These are phyloP conservation scores for Euproctis similis DNA, from an alignment of 2,888 invertebrate genomes.

Conservation along the genomic window DNA sequence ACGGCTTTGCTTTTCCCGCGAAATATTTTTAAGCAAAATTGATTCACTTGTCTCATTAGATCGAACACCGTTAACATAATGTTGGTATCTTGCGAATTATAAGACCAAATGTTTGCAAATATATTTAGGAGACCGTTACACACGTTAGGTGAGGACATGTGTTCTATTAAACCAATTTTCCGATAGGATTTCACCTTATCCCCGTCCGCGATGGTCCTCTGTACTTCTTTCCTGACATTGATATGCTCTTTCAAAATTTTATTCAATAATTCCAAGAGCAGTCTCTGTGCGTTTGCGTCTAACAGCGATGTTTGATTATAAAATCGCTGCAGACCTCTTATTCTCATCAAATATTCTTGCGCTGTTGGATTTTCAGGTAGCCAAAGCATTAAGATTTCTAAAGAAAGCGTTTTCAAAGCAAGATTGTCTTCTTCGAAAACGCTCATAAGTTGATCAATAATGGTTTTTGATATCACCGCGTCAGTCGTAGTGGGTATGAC, in stretches of 20 bases:
- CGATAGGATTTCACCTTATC: constrained; percentile 38
- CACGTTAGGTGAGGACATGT: constrained; percentile 34
- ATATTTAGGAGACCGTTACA: constrained; percentile 52
- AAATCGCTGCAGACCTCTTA: constrained; percentile 51
- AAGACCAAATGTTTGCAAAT: constrained; percentile 32
- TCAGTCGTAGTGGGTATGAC: constrained; percentile 35
- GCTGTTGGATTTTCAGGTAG: constrained; percentile 48
- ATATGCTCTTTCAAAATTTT: constrained; percentile 53
- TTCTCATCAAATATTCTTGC: constrained; percentile 52
- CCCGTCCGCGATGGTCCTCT: constrained; percentile 25
- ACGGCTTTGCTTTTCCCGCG: constrained; percentile 31
- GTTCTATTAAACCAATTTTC: constrained; percentile 50
- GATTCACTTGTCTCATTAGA: constrained; percentile 39
- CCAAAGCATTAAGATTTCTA: constrained; percentile 48
- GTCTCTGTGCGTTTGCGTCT: constrained; percentile 32
- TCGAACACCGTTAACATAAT: constrained; percentile 34
- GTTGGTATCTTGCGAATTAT: constrained; percentile 25
- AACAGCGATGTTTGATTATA: constrained; percentile 46
- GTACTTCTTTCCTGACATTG: constrained; percentile 23
- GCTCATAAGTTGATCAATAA: constrained; percentile 45
- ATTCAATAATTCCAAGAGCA: constrained; percentile 47
- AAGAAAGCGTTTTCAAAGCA: constrained; percentile 38
- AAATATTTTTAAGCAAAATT: constrained; percentile 37
- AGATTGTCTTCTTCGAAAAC: constrained; percentile 45
- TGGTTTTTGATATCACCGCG: constrained; percentile 32